Conservation (phyloP, 1,140 invertebrate species). For the Ceratosolen solmsi region DNA sequence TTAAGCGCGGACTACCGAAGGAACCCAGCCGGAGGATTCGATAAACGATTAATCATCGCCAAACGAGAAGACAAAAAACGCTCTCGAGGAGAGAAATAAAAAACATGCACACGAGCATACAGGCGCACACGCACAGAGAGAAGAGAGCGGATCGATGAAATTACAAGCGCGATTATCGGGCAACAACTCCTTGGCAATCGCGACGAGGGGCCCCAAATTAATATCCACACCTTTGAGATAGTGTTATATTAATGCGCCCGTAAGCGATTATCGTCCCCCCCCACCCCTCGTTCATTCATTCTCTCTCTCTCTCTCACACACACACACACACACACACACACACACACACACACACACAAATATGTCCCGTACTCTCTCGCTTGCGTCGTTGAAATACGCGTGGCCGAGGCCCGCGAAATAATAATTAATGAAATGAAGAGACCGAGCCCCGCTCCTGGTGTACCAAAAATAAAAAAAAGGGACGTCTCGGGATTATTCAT, state of each 20-base stretch:
- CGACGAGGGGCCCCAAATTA: constrained; percentile 33
- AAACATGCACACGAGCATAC: background rate
- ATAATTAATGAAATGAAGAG: constrained; percentile 52
- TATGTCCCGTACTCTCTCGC: background rate
- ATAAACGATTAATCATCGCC: constrained; percentile 29
- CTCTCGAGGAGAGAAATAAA: background rate
- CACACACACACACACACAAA: background rate
- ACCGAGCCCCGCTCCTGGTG: constrained; percentile 25
- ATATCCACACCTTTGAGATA: constrained; percentile 46
- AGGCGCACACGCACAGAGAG: too few species aligned
- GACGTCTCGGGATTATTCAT: constrained; percentile 43
- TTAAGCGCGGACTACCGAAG: constrained; percentile 1
- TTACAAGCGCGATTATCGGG: constrained; percentile 42
- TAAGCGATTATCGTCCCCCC: constrained; percentile 47
- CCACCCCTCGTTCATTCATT: background rate
- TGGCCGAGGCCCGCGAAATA: constrained; percentile 35
- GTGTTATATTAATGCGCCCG: constrained; percentile 25
- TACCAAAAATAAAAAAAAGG: constrained; percentile 55
- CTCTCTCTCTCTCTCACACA: background rate
- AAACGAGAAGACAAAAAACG: background rate
- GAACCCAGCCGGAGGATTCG: background rate
- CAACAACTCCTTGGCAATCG: background rate
- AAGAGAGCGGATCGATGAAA: constrained; percentile 14
- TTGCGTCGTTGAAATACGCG: background rate
- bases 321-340: background rate